phyloP scores from a whole-genome alignment of 1,140 invertebrate genomes.

The Eulimnadia texana region DNA sequence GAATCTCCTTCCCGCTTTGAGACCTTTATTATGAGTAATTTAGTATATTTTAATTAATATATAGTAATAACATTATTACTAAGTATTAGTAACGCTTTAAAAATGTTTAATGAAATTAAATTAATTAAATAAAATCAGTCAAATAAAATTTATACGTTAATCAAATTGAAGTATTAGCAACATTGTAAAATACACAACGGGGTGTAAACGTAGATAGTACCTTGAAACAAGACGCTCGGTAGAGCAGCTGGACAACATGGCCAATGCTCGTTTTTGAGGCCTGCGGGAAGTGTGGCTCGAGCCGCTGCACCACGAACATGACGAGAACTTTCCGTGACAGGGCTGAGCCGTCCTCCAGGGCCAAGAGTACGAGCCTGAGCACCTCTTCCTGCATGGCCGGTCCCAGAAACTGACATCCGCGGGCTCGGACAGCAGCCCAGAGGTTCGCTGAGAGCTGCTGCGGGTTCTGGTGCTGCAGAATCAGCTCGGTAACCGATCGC shows the following conservation, averaged over 20 bases:
- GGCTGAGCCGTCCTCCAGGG: conserved; percentile 91
- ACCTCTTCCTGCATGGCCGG: conserved; percentile 99
- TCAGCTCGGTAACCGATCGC: conserved; percentile 84
- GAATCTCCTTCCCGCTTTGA: conserved; percentile 95
- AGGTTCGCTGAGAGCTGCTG: conserved; percentile 82
- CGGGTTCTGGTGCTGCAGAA: conserved; percentile 85
- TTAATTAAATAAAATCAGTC: neutral
- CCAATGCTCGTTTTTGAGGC: conserved; percentile 97
- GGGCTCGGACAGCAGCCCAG: conserved; percentile 89
- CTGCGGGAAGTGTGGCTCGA: conserved; percentile 91
- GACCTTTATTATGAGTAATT: conserved; percentile 36
- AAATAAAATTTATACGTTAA: too few species aligned
- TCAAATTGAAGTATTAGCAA: neutral
- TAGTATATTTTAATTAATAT: too few species aligned
- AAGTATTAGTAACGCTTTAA: too few species aligned
- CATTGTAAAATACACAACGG: conserved; percentile 2
- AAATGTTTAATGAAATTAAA: neutral
- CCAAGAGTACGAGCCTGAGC: conserved; percentile 78
- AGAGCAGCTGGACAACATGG: conserved; percentile 94
- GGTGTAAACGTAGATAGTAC: too few species aligned
- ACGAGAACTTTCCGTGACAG: conserved; percentile 93
- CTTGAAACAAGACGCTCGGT: conserved; percentile 95
- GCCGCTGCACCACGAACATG: conserved; percentile 93
- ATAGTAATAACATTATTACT: too few species aligned
- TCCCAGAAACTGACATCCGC: conserved; percentile 97